Evolutionary conservation across 2,888 invertebrate species (phyloP), one percentile per base, ranked within the genome.

Genomic region (Aspidiotus destructor): DNA sequence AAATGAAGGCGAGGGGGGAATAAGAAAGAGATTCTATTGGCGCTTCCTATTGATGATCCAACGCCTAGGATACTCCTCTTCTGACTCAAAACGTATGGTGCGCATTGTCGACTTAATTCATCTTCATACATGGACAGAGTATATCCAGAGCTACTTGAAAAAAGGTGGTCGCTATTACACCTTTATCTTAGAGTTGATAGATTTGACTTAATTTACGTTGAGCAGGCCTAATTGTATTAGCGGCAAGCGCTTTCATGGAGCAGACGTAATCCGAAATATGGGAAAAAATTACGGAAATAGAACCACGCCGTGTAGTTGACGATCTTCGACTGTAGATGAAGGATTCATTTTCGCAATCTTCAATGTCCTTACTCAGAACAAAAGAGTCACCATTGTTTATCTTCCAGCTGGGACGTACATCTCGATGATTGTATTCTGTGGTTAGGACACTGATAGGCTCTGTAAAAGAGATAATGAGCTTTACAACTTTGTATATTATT

Each of bases 181-280:
- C 28, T 28, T 28, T 28, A 28, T 28, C 28, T 67, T 52, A 67
- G 42, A 67, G 48, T 67, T 69, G 62, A 55, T 69, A 69, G 11
- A 69, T 69, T 54, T 69, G 69, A 42, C 69, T 69, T 55, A 62
- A 57, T 69, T 62, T 69, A 17, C 69, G 69, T 75, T 62, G 69
- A 67, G 75, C 53, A 75, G 75, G 72, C 76, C 74, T 75, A 58
- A 73, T 71, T 62, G 79, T 77, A 70, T 78, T 75, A 15, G 77
- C 75, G 9, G 79, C 78, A 54, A 79, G 74, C 48, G 78, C 77
- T 28, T 79, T 79, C 61, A 80, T 74, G 8, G 79, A 78, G 73
- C 79, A 79, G 44, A 80, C 78, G 58, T 79, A 75, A 10, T 77
- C 78, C 1, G 79, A 77, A n/a, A 80, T 73, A 42, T 78, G 75